Conservation (phyloP, 2,888 invertebrate species). For the Drosophila stalkeri region DNA sequence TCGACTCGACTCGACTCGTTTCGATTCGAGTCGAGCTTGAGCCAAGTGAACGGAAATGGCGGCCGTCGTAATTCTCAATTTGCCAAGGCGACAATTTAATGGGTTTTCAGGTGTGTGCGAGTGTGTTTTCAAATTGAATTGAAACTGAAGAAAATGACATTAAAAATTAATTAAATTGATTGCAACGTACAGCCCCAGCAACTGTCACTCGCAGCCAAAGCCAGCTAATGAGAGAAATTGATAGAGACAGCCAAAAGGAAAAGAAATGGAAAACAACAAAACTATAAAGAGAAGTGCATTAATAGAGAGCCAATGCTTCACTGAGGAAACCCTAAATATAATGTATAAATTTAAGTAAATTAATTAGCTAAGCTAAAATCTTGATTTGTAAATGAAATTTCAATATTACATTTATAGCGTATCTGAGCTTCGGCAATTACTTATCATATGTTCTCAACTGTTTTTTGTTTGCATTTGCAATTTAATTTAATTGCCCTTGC, state of each 20-base stretch:
- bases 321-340: no score
- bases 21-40: constrained; percentile 54
- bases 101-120: constrained; percentile 71
- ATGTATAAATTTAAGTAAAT: neutral
- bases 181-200: constrained; percentile 69
- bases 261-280: neutral
- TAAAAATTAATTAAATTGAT: constrained; percentile 84
- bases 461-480: constrained; percentile 64
- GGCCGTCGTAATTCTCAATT: constrained; percentile 82
- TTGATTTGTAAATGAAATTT: no score
- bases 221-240: constrained; percentile 42
- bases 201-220: constrained; percentile 54
- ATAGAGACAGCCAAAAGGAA: constrained; percentile 4
- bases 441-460: neutral
- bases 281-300: constrained; percentile 27
- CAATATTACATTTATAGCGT: constrained; percentile 24
- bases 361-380: neutral
- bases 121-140: constrained; percentile 78
- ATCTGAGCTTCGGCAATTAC: constrained; percentile 22
- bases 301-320: no score
- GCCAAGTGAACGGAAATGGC: constrained; percentile 75
- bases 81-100: constrained; percentile 83
- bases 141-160: constrained; percentile 82
- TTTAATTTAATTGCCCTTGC: constrained; percentile 64
- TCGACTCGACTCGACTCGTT: constrained; percentile 6